A percentile compares a stretch with the other conserved stretches of the same genome.
These are phyloP conservation scores for Spheniscus humboldti DNA, from an alignment of 2,797 vertebrate species.

Conservation along the genomic window DNA sequence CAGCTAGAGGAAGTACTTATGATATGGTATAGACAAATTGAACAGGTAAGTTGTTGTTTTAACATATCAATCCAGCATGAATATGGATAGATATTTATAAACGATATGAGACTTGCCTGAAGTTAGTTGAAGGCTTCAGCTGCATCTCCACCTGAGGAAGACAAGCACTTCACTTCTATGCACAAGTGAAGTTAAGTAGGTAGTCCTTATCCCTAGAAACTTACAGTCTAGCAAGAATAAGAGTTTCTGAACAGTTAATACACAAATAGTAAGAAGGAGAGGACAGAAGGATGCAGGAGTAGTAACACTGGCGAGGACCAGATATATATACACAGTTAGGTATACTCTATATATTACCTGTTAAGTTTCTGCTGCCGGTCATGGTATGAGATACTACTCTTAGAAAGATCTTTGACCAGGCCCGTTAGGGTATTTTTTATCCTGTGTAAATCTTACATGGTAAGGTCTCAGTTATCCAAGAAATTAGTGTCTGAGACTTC, in stretches of 20 bases:
- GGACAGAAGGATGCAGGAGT: neutral
- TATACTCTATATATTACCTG: neutral
- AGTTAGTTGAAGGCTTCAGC: neutral
- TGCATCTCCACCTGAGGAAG: neutral
- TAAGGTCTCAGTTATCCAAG: neutral
- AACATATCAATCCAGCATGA: neutral
- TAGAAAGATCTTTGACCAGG: neutral
- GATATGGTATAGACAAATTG: conserved; percentile 82
- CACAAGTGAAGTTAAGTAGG: neutral
- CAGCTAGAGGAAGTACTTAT: conserved; percentile 78
- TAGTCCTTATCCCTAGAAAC: neutral
- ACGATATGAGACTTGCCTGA: neutral
- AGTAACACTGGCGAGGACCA: neutral
- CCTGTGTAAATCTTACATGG: neutral
- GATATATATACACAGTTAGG: neutral
- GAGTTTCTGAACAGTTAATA: neutral
- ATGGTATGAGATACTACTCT: neutral
- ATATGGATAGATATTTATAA: neutral
- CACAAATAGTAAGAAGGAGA: neutral
- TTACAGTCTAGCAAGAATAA: neutral
- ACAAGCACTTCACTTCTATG: neutral
- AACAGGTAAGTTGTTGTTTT: conserved; percentile 66
- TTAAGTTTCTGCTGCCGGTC: neutral
- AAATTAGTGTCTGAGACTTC: neutral
- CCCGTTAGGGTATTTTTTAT: neutral